These are phyloP conservation scores for Pelagia noctiluca DNA, from an alignment of 30 jellyfish, hydroid and myxozoan genomes.

Conservation along the genomic window DNA sequence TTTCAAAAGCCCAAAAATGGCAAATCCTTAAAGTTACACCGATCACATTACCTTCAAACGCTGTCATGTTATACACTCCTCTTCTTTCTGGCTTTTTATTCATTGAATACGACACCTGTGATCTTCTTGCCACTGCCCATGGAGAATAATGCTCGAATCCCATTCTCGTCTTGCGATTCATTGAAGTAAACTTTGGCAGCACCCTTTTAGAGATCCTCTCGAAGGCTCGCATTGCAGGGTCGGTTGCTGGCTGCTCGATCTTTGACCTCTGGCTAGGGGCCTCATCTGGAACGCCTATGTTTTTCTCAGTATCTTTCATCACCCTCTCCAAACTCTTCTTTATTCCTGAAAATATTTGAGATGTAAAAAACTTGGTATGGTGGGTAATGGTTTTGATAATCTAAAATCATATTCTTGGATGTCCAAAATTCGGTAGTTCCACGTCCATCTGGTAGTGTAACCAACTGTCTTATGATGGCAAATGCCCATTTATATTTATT, in stretches of 20 bases:
- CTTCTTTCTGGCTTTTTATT: background rate
- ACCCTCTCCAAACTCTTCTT: conserved; percentile 8
- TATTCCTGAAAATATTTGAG: no score
- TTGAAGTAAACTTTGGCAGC: conserved; percentile 12
- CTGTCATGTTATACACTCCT: background rate
- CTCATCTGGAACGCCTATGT: background rate
- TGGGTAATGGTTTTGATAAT: no score
- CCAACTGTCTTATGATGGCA: no score
- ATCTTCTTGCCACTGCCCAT: conserved; percentile 33
- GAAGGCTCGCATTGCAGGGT: background rate
- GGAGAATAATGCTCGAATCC: conserved; percentile 36
- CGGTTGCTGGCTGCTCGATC: background rate
- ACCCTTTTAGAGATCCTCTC: background rate
- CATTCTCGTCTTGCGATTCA: conserved; percentile 5
- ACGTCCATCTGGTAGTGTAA: no score
- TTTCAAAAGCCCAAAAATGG: no score
- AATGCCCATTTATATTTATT: no score
- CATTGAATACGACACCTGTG: background rate
- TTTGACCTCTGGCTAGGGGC: background rate
- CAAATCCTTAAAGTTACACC: no score
- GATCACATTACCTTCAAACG: background rate
- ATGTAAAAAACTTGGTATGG: no score
- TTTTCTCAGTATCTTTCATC: conserved; percentile 7
- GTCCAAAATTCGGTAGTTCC: no score
- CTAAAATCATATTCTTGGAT: no score